A percentile compares a stretch with the other conserved stretches of the same genome.
phyloP scores from a whole-genome alignment of 2,113 vertebrate genomes.

The Oreochromis niloticus region DNA sequence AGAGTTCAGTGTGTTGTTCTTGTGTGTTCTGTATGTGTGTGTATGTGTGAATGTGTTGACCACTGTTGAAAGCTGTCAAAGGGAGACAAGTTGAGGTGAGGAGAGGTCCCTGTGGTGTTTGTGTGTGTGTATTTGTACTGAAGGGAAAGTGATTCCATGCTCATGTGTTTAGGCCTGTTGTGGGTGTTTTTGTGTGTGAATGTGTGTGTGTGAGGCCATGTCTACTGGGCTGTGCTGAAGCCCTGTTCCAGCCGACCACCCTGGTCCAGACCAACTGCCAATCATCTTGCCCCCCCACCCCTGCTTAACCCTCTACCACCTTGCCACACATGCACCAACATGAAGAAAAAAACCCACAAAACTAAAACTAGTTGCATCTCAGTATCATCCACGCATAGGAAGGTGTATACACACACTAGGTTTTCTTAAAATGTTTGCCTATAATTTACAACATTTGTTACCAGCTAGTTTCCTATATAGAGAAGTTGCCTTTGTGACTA shows the following conservation, averaged over 20 bases:
- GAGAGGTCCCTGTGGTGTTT: slow-evolving; percentile 40
- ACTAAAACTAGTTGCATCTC: not conserved
- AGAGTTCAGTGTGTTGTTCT: slow-evolving; percentile 18
- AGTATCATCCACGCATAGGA: not conserved
- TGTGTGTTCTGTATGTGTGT: not conserved
- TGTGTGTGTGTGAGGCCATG: not conserved
- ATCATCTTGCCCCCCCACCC: slow-evolving; percentile 14
- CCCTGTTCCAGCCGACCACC: slow-evolving; percentile 48
- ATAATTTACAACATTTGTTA: not conserved
- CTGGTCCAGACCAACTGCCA: slow-evolving; percentile 45
- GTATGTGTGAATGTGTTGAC: slow-evolving; percentile 14
- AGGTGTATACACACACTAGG: not conserved
- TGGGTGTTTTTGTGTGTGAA: not conserved
- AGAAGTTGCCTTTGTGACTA: not conserved
- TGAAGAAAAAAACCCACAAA: not conserved
- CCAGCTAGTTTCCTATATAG: not conserved
- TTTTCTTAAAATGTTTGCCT: not conserved
- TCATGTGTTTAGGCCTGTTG: slow-evolving; percentile 11
- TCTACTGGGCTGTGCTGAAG: slow-evolving; percentile 43
- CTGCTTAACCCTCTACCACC: not conserved
- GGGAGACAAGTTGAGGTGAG: slow-evolving; percentile 51
- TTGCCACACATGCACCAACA: not conserved
- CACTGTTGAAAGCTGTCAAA: slow-evolving; percentile 53
- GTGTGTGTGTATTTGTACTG: not conserved
- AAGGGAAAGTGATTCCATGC: not conserved